Evolutionary conservation across 2,888 invertebrate genomes (phyloP).

Genomic region (Deilephila elpenor): DNA sequence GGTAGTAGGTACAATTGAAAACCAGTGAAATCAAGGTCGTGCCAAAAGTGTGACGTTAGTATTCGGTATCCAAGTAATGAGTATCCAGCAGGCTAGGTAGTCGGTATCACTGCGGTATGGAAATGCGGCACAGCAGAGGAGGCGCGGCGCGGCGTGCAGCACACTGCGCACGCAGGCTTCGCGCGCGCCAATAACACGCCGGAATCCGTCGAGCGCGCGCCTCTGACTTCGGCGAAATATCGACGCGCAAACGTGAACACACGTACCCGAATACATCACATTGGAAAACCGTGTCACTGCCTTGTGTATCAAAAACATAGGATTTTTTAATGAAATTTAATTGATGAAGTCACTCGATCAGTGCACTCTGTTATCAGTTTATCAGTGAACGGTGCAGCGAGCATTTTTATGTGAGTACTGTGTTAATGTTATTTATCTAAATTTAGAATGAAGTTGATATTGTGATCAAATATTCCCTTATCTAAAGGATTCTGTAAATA

Average conservation of each 20-base stretch:
- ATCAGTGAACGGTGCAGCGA: conserved; percentile 20
- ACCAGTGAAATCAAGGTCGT: conserved; percentile 13
- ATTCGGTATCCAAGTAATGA: neutral
- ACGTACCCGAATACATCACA: conserved; percentile 44
- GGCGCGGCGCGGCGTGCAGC: conserved; percentile 44
- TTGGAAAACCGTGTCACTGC: conserved; percentile 29
- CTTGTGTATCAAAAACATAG: conserved; percentile 29
- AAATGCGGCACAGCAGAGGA: conserved; percentile 42
- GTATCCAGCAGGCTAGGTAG: conserved; percentile 10
- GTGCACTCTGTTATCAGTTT: conserved; percentile 28
- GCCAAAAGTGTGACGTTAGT: conserved; percentile 9
- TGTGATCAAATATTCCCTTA: conserved; percentile 26
- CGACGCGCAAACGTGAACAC: conserved; percentile 63
- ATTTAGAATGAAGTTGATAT: conserved; percentile 21
- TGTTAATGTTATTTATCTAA: conserved; percentile 27
- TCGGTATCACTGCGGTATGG: conserved; percentile 30
- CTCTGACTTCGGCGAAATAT: conserved; percentile 59
- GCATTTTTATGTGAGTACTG: conserved; percentile 32
- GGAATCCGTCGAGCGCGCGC: conserved; percentile 67
- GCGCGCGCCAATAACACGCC: conserved; percentile 66
- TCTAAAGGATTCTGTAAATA: conserved; percentile 21
- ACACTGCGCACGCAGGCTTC: conserved; percentile 64
- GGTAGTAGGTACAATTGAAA: neutral
- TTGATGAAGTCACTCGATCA: conserved; percentile 25
- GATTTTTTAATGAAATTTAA: conserved; percentile 14